Evolutionary conservation across 1,140 invertebrate species (phyloP), one percentile per base, ranked within the genome.

Genomic region (Rhyzopertha dominica): DNA sequence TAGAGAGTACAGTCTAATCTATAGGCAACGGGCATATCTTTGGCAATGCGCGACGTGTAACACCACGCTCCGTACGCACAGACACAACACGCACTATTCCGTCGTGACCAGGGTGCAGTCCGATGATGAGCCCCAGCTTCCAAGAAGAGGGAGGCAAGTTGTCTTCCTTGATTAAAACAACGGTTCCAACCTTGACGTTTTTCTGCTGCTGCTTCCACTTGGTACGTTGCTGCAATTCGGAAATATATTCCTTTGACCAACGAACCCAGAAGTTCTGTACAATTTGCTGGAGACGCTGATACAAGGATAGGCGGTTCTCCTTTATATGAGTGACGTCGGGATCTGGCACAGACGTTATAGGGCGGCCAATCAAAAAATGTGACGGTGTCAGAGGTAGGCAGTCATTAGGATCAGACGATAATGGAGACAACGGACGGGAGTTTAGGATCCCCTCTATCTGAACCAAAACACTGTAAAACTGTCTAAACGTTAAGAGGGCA

Each of bases 241-340:
- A 20, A 0, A 59, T 10, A 34, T 59, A 58, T 18, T 59, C 54
- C 9, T 28, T 35, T 4, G 16, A 24, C 55, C 51, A 58, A 43
- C 47, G 34, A 10, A 31, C 37, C 56, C 49, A 61, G 30, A 61
- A 59, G n/a, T 52, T 43, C 12, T 52, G 43, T 8, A 45, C n/a
- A 22, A 41, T 34, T 22, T 13, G 13, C 13, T 31, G 26, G 2
- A 36, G 2, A 18, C 12, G 3, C 17, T 42, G 24, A 26, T 29
- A 31, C 10, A 18, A 16, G 2, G 16, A 10, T n/a, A 16, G 13
- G 7, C 2, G 5, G n/a, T n/a, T n/a, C n/a, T n/a, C n/a, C n/a
- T n/a, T n/a, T n/a, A n/a, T n/a, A n/a, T n/a, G n/a, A n/a, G n/a
- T n/a, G 19, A 25, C 19, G 23, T 23, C n/a, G 1, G 14, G 5